Conservation (phyloP, 2,888 invertebrate genomes). For the Uloborus plumipes region DNA sequence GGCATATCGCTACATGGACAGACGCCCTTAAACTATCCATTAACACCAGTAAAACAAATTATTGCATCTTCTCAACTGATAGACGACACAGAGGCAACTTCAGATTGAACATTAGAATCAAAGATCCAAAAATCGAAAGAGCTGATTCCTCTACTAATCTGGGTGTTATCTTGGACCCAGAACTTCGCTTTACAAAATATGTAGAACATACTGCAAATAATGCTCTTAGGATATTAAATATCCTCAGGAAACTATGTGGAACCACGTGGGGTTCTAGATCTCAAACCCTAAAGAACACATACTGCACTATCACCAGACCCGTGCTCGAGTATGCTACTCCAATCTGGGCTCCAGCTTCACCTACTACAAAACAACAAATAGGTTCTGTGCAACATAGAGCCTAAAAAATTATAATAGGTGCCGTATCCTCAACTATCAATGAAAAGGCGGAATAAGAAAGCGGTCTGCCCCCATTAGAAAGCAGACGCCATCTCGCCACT, state of each 20-base stretch:
- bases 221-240: background rate
- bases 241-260: conserved; percentile 3
- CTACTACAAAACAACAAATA: no score
- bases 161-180: no score
- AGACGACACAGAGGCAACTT: no score
- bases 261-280: background rate
- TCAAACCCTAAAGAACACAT: background rate
- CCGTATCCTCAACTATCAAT: no score
- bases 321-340: no score
- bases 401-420: background rate
- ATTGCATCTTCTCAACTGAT: conserved; percentile 19
- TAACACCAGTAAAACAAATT: conserved; percentile 1
- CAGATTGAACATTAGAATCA: no score
- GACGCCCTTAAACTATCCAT: conserved; percentile 9
- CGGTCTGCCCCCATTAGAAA: no score
- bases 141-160: no score
- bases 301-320: background rate
- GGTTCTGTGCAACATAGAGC: background rate
- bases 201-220: background rate
- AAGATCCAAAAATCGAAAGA: no score
- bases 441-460: no score
- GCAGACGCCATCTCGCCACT: background rate
- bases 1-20: background rate
- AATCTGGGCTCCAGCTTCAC: no score
- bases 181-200: no score